These are phyloP conservation scores for Beris morrisii DNA, from an alignment of 2,888 invertebrate species.

Conservation along the genomic window DNA sequence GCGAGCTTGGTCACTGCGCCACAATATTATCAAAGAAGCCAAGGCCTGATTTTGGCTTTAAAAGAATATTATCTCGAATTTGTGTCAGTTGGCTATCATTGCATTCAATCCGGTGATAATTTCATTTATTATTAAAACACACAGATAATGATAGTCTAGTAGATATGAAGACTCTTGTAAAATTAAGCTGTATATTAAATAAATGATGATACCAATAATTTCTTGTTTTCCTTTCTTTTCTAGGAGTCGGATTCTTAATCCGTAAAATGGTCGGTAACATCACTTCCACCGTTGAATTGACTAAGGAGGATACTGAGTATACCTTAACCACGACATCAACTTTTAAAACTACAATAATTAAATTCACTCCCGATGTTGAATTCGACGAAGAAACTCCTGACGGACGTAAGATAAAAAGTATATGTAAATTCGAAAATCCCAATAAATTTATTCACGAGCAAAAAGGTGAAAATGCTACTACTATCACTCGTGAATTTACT, in stretches of 20 bases:
- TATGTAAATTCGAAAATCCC: slow-evolving; percentile 69
- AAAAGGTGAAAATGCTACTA: slow-evolving; percentile 69
- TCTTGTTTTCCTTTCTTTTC: slow-evolving; percentile 37
- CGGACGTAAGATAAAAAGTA: slow-evolving; percentile 74
- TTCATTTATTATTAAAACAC: too few species aligned
- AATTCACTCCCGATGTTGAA: slow-evolving; percentile 82
- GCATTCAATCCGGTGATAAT: too few species aligned
- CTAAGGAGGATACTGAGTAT: slow-evolving; percentile 74
- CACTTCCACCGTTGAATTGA: slow-evolving; percentile 82
- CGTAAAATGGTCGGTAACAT: slow-evolving; percentile 84
- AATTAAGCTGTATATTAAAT: not conserved
- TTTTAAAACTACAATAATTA: slow-evolving; percentile 82
- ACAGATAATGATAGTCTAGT: too few species aligned
- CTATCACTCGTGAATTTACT: slow-evolving; percentile 73
- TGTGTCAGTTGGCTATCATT: too few species aligned
- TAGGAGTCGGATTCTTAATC: slow-evolving; percentile 85
- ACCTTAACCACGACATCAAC: slow-evolving; percentile 81
- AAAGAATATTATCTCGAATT: too few species aligned
- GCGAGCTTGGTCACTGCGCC: too few species aligned
- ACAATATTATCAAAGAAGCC: too few species aligned
- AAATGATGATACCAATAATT: not conserved
- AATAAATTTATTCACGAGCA: slow-evolving; percentile 81
- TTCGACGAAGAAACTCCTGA: slow-evolving; percentile 91
- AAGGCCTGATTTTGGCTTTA: too few species aligned
- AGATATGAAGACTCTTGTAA: too few species aligned